Evolutionary conservation across 2,113 vertebrate species (phyloP).

Genomic region (Rhea pennata): DNA sequence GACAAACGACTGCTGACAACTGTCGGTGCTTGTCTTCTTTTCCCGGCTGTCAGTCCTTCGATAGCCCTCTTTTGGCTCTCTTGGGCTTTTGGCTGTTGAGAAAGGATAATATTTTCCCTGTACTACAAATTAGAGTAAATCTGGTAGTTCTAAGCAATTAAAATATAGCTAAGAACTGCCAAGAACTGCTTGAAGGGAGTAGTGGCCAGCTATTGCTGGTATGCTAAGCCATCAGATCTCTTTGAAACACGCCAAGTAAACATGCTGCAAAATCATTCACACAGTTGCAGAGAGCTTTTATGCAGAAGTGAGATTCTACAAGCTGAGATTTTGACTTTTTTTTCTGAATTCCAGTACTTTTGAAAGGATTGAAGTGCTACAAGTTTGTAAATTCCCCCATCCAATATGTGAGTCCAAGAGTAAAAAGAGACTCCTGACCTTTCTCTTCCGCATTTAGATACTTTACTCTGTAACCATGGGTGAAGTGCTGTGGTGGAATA

Average conservation of each 20-base stretch:
- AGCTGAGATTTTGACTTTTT: background rate
- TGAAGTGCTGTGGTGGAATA: conserved; percentile 48
- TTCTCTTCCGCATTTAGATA: conserved; percentile 18
- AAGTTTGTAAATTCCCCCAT: background rate
- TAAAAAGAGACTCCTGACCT: conserved; percentile 34
- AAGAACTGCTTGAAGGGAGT: background rate
- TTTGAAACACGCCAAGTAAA: conserved; percentile 18
- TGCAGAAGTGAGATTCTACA: background rate
- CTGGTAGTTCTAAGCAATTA: background rate
- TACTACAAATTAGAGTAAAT: background rate
- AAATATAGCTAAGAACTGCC: background rate
- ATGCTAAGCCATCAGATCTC: background rate
- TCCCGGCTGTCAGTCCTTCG: background rate
- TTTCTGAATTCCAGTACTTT: background rate
- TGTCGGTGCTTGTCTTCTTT: background rate
- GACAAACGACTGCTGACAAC: background rate
- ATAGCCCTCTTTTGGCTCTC: background rate
- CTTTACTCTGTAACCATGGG: conserved; percentile 43
- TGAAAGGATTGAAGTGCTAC: background rate
- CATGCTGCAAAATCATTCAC: background rate
- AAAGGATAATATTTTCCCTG: conserved; percentile 1
- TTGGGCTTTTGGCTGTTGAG: background rate
- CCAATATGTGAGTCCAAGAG: background rate
- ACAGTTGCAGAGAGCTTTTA: background rate
- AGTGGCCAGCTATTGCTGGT: background rate